phyloP scores from a whole-genome alignment of 2,113 vertebrate species.

The Vidua macroura region DNA sequence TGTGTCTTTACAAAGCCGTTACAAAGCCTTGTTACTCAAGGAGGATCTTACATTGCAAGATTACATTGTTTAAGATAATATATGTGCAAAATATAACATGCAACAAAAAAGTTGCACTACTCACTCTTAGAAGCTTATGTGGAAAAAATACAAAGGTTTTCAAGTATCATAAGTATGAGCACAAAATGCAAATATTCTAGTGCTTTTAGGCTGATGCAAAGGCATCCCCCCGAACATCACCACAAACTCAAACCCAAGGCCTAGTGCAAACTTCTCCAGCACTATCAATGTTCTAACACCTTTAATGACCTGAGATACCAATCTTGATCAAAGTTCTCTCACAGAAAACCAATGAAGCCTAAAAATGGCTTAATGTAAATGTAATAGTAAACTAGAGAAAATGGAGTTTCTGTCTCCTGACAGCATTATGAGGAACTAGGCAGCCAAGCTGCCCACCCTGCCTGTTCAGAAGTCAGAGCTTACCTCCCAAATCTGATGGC shows the following conservation, averaged over 20 bases:
- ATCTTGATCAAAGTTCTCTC: background rate
- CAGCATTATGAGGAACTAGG: background rate
- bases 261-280: background rate
- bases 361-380: background rate
- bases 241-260: background rate
- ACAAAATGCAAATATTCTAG: background rate
- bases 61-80: background rate
- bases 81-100: background rate
- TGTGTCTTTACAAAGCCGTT: background rate
- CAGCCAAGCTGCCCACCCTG: slow-evolving; percentile 46
- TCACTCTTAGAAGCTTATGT: background rate
- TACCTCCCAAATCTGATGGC: slow-evolving; percentile 78
- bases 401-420: background rate
- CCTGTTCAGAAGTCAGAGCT: slow-evolving; percentile 70
- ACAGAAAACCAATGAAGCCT: background rate
- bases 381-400: background rate
- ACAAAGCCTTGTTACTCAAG: background rate
- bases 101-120: background rate
- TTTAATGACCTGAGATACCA: background rate
- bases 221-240: background rate
- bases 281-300: background rate
- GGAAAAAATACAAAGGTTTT: background rate
- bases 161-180: background rate
- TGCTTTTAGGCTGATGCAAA: background rate
- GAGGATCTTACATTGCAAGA: background rate